Conservation (phyloP, 2,113 vertebrate species). For the Mesoclemmys tuberculata region DNA sequence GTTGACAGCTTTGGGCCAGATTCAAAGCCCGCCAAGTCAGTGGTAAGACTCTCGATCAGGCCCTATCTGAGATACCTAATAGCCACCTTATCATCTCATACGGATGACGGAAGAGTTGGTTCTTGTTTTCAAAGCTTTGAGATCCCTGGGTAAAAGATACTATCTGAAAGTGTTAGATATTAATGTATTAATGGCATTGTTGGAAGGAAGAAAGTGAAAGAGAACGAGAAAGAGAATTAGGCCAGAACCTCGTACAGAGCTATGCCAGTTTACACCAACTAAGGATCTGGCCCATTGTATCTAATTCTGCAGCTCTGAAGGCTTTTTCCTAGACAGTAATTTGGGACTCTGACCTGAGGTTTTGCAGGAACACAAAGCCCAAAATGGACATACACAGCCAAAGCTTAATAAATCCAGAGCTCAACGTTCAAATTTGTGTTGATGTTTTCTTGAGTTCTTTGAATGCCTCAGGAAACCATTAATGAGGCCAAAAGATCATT, state of each 20-base stretch:
- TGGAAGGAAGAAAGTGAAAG: background rate
- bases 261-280: background rate
- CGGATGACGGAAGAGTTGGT: background rate
- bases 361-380: too few relatives aligned
- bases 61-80: background rate
- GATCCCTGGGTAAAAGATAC: background rate
- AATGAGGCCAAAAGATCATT: background rate
- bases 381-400: background rate
- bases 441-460: background rate
- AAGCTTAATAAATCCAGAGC: rapidly evolving
- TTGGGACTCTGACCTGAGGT: background rate
- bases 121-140: background rate
- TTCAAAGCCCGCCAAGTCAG: background rate
- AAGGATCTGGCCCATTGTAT: background rate
- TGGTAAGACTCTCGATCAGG: background rate
- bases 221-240: background rate
- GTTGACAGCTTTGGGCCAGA: background rate
- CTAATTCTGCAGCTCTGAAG: background rate
- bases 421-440: background rate
- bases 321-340: background rate
- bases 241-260: background rate
- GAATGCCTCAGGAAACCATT: background rate
- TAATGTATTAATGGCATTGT: background rate
- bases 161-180: background rate
- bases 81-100: background rate